Conservation (phyloP, 2,797 vertebrate species). For the Macrochelys suwanniensis region DNA sequence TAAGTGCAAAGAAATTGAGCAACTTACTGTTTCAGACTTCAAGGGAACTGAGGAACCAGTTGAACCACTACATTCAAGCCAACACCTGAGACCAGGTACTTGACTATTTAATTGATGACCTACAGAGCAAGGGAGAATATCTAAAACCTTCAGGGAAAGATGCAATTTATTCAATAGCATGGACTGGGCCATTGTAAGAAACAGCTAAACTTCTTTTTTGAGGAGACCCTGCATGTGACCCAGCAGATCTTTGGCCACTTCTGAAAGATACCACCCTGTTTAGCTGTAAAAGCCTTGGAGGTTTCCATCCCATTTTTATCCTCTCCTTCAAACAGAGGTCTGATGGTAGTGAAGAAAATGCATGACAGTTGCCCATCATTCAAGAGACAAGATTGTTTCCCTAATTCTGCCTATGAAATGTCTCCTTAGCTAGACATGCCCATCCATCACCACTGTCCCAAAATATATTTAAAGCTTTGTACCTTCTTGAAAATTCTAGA, state of each 20-base stretch:
- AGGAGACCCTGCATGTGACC: not conserved
- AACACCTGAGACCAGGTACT: not conserved
- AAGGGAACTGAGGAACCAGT: not conserved
- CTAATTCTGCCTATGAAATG: not conserved
- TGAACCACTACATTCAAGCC: not conserved
- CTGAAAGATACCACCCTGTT: not conserved
- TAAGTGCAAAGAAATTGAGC: not conserved
- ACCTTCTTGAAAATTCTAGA: not conserved
- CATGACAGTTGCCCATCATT: not conserved
- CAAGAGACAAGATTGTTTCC: not conserved
- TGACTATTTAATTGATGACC: not conserved
- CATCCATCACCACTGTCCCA: not conserved
- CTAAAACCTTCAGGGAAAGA: not conserved
- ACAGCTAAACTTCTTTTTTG: rapidly evolving
- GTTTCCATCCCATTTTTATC: not conserved
- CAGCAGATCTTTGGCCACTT: not conserved
- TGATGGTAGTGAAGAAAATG: not conserved
- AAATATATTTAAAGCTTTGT: not conserved
- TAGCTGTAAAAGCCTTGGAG: not conserved
- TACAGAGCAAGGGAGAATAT: not conserved
- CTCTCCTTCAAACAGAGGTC: not conserved
- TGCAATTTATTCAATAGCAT: rapidly evolving
- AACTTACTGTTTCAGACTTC: not conserved
- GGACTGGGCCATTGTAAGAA: not conserved
- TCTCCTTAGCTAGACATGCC: not conserved